Conservation (phyloP, 2,888 invertebrate genomes). For the Halocaridina rubra region DNA sequence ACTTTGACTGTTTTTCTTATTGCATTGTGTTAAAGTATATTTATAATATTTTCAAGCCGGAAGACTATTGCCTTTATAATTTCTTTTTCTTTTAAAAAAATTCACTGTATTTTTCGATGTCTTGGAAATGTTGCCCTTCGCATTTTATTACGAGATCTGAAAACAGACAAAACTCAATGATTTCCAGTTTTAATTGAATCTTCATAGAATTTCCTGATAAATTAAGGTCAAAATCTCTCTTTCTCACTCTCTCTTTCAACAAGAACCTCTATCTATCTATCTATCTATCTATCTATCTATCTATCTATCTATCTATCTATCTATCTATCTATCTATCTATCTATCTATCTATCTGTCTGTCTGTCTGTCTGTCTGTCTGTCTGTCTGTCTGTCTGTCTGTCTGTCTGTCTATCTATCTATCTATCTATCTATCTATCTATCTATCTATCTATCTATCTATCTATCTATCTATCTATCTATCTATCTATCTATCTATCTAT, state of each 20-base stretch:
- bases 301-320: slow-evolving; percentile 11
- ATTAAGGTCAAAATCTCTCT: background rate
- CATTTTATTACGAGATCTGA: too few species aligned
- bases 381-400: slow-evolving; percentile 5
- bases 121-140: too few species aligned
- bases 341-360: slow-evolving; percentile 1
- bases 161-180: too few species aligned
- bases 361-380: background rate
- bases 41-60: too few species aligned
- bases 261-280: slow-evolving; percentile 1
- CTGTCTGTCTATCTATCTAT: slow-evolving; percentile 18
- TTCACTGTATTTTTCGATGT: too few species aligned
- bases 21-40: too few species aligned
- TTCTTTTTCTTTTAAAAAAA: too few species aligned
- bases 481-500: background rate
- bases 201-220: background rate
- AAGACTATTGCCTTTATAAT: too few species aligned
- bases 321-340: slow-evolving; percentile 11
- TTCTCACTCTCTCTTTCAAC: background rate
- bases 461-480: slow-evolving; percentile 2
- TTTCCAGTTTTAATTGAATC: background rate
- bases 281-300: slow-evolving; percentile 16
- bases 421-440: slow-evolving; percentile 3
- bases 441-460: background rate
- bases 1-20: too few species aligned